A percentile compares a stretch with the other conserved stretches of the same genome.
Evolutionary conservation across 1,140 invertebrate genomes (phyloP).

Genomic region (Ladona fulva): DNA sequence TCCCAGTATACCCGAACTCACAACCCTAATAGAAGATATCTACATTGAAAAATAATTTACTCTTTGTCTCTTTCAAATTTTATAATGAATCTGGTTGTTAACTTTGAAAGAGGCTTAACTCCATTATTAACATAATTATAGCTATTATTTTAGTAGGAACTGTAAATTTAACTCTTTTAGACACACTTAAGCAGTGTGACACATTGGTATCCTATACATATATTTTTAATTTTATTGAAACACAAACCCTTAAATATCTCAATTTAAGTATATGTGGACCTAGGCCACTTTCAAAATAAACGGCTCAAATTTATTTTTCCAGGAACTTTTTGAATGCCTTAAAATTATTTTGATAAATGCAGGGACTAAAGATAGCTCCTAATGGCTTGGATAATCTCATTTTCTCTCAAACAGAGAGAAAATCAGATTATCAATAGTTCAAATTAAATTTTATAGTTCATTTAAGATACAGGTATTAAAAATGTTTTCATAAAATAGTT

Average conservation of each 20-base stretch:
- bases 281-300: background rate
- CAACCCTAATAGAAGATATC: slow-evolving; percentile 26
- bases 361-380: too few relatives aligned
- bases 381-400: too few relatives aligned
- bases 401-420: too few relatives aligned
- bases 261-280: background rate
- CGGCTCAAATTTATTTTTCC: too few relatives aligned
- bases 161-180: background rate
- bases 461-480: too few relatives aligned
- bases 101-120: background rate
- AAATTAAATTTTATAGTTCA: too few relatives aligned
- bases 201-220: background rate
- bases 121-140: background rate
- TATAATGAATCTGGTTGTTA: too few relatives aligned
- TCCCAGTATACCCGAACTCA: slow-evolving; percentile 26
- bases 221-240: background rate
- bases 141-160: background rate
- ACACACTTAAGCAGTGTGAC: background rate
- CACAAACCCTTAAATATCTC: slow-evolving; percentile 6
- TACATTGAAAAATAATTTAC: slow-evolving; percentile 16
- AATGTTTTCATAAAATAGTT: too few relatives aligned
- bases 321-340: too few relatives aligned
- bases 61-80: background rate
- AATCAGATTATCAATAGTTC: too few relatives aligned
- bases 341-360: too few relatives aligned